Evolutionary conservation across 30 jellyfish, hydroid and myxozoan genomes (phyloP), one percentile per base, ranked within the genome.

Genomic region (Hydractinia symbiolongicarpus): DNA sequence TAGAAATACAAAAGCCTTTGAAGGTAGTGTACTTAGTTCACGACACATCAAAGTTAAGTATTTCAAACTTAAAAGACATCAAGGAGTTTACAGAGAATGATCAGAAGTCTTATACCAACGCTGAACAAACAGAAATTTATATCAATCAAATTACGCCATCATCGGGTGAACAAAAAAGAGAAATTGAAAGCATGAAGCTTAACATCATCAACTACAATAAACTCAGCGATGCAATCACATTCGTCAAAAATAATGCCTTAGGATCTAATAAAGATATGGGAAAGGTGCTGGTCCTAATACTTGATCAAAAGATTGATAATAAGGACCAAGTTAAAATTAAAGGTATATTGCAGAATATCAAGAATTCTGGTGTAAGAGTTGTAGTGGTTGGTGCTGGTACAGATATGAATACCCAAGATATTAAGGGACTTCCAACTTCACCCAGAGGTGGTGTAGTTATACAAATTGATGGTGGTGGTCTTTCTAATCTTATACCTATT

Each of bases 331-430:
- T 15, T 50, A 5, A 62, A 5, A 62, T 62, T 40, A 7, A 15
- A 15, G 50, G 30, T 15, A 62, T 50, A 5, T 62, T 62, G 73
- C 7, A 62, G 7, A 62, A 62, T 9, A 62, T 62, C 9, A 62
- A 62, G 9, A 15, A 40, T 62, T 40, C 7, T 62, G 73, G 73
- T 62, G 73, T 62, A 62, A 62, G 73, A 62, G 73, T 62, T 5
- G 30, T 40, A 15, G 73, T 62, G 16, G 9, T 62, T 62, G 73
- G 73, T 9, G 16, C 30, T 50, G 30, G 30, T 15, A 50, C 50
- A 9, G 30, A 15, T 40, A 62, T 62, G 30, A 50, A 9, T 62
- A 62, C 16, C 50, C 16, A 62, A 62, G 73, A 62, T 62, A 5
- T 62, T 15, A 50, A 62, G 9, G 30, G 16, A 9, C 30, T 62